phyloP scores from a whole-genome alignment of 2,113 vertebrate species.

The Ondatra zibethicus region DNA sequence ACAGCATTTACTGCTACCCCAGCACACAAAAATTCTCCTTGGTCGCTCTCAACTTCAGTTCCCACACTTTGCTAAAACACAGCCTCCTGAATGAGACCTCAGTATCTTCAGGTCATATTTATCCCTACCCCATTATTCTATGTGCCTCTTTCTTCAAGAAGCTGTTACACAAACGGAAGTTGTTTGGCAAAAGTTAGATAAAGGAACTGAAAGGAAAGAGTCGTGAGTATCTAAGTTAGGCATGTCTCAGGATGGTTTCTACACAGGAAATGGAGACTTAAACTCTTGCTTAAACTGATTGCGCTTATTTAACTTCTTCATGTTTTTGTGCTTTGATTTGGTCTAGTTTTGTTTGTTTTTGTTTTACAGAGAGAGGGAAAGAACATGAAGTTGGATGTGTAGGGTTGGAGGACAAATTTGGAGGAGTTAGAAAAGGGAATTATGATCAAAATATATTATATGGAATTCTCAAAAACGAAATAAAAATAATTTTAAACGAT shows the following conservation, averaged over 20 bases:
- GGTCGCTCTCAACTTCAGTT: not conserved
- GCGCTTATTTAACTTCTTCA: not conserved
- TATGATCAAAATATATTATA: not conserved
- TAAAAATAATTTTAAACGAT: not conserved
- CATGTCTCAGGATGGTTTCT: not conserved
- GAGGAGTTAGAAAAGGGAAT: not conserved
- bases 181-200: not conserved
- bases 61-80: not conserved
- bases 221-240: not conserved
- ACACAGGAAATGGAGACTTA: not conserved
- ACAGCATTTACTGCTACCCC: too few relatives aligned
- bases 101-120: not conserved
- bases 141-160: not conserved
- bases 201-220: not conserved
- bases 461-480: not conserved
- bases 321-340: not conserved
- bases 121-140: not conserved
- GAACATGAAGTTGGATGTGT: not conserved
- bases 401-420: not conserved
- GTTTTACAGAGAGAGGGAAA: not conserved
- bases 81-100: not conserved
- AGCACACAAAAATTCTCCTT: not conserved
- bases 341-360: not conserved
- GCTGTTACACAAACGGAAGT: not conserved
- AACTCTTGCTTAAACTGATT: not conserved